These are phyloP conservation scores for Chascanopsetta lugubris DNA, from an alignment of 2,113 vertebrate genomes.

Conservation along the genomic window DNA sequence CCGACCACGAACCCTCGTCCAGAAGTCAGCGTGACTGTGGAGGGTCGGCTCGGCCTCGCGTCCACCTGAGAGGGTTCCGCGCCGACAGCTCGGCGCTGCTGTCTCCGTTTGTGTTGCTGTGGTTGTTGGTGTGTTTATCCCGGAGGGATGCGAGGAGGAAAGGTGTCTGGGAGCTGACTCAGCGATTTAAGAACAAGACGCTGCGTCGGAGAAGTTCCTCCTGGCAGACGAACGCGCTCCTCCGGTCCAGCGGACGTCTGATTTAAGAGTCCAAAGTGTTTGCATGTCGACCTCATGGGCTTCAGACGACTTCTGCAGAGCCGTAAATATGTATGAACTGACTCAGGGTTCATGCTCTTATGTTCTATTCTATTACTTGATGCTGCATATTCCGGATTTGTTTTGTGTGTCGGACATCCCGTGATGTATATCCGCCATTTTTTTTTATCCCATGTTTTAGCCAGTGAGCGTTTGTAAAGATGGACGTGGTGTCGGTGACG, in stretches of 20 bases:
- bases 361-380: too few relatives aligned
- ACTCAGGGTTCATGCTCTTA: too few relatives aligned
- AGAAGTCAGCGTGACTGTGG: neutral
- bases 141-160: constrained; percentile 22
- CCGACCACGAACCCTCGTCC: too few relatives aligned
- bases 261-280: constrained; percentile 59
- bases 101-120: constrained; percentile 45
- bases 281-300: constrained; percentile 42
- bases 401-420: neutral
- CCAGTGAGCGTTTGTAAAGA: too few relatives aligned
- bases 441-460: neutral
- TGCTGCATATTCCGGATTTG: too few relatives aligned
- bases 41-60: neutral
- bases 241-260: constrained; percentile 39
- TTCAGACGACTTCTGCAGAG: constrained; percentile 10
- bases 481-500: too few relatives aligned
- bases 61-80: neutral
- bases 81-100: constrained; percentile 4
- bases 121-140: constrained; percentile 53
- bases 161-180: constrained; percentile 31
- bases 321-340: neutral
- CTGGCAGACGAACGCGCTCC: constrained; percentile 44
- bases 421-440: constrained; percentile 2
- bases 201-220: constrained; percentile 46
- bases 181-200: constrained; percentile 37